A percentile compares a stretch with the other conserved stretches of the same genome.
Conservation (phyloP, 2,888 invertebrate species). For the Myopa testacea region DNA sequence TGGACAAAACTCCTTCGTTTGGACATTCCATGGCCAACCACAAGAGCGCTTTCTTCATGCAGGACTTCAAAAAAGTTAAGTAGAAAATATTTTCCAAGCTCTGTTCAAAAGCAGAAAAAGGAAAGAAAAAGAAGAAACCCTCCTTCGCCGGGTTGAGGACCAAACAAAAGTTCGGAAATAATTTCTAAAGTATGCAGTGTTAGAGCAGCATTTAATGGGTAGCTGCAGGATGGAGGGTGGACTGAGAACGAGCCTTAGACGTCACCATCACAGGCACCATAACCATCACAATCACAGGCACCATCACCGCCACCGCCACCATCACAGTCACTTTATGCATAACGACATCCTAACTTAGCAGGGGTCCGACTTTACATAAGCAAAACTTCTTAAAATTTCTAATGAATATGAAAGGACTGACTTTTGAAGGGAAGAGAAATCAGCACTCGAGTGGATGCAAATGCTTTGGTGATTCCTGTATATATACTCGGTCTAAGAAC, state of each 20-base stretch:
- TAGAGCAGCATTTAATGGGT: neutral
- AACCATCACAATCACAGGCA: neutral
- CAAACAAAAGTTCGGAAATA: slow-evolving; percentile 3
- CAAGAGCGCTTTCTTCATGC: slow-evolving; percentile 46
- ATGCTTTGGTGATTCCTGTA: neutral
- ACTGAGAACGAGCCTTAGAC: neutral
- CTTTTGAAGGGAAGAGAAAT: neutral
- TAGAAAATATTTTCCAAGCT: slow-evolving; percentile 23
- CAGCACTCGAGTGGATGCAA: too few species aligned
- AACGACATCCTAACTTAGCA: too few species aligned
- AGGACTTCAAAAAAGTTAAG: slow-evolving; percentile 40
- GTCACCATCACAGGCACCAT: too few species aligned
- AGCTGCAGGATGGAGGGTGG: neutral
- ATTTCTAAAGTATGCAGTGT: slow-evolving; percentile 3
- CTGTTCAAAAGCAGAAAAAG: neutral
- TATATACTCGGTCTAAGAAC: too few species aligned
- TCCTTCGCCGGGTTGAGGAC: neutral
- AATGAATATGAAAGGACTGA: slow-evolving; percentile 47
- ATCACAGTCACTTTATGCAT: too few species aligned
- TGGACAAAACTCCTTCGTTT: slow-evolving; percentile 40
- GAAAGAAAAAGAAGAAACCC: neutral
- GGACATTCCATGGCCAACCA: slow-evolving; percentile 45
- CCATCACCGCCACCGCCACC: too few species aligned
- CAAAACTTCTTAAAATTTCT: slow-evolving; percentile 52
- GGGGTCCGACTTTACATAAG: slow-evolving; percentile 20